Conservation (phyloP, 2,888 invertebrate species). For the Meiosimyza decipiens region DNA sequence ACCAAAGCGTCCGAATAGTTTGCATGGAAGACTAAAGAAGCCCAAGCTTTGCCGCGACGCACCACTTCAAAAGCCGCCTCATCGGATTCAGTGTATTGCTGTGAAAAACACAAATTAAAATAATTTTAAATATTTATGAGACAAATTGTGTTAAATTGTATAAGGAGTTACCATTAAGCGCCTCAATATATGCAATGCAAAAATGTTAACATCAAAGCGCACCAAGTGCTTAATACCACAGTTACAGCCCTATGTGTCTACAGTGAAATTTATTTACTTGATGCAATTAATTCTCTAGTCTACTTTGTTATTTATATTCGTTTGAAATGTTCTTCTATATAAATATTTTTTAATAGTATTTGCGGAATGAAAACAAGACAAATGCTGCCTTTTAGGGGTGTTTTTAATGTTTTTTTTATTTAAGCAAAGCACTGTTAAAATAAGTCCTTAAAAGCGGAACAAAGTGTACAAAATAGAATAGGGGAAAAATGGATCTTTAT, state of each 20-base stretch:
- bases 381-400: background rate
- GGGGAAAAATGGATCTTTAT: background rate
- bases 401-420: slow-evolving; percentile 15
- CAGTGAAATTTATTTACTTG: slow-evolving; percentile 12
- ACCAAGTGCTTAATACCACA: background rate
- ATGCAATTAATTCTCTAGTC: slow-evolving; percentile 16
- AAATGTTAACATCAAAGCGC: slow-evolving; percentile 6
- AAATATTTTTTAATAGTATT: background rate
- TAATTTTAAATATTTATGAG: slow-evolving; percentile 1
- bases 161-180: background rate
- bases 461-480: background rate
- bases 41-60: slow-evolving; percentile 79
- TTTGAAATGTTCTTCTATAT: background rate
- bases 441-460: too few relatives aligned
- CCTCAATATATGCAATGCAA: slow-evolving; percentile 17
- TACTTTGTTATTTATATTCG: slow-evolving; percentile 11
- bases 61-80: slow-evolving; percentile 77
- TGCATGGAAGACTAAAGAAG: slow-evolving; percentile 76
- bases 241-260: slow-evolving; percentile 11
- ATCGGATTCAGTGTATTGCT: slow-evolving; percentile 60
- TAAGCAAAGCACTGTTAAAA: background rate
- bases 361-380: background rate
- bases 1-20: slow-evolving; percentile 82
- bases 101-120: slow-evolving; percentile 12
- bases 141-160: too few relatives aligned